Base-by-base conservation (phyloP, 2,888 invertebrate genomes). In the Phortica okadai region DNA sequence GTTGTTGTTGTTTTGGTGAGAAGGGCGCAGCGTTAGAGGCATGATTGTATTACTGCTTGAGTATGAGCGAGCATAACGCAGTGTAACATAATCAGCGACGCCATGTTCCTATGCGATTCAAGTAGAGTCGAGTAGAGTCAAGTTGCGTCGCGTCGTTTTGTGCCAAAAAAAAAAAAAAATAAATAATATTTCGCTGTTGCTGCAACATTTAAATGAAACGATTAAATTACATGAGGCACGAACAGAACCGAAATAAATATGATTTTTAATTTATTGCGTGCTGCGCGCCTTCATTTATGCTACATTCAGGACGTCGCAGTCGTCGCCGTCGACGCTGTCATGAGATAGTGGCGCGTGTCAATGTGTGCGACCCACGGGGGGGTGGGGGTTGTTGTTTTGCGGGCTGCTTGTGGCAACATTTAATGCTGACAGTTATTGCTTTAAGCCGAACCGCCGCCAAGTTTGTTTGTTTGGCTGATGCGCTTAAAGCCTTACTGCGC, bases 1-100 rank as follows among this genome's bases (percentile, higher is more conserved):
- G 21, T 21, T 21, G 21, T 21, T 21, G 21, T 21, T 21, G n/a
- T n/a, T 11, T 6, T 16, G 58, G 45, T 8, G 45, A 8, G 45
- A 58, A 58, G 14, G 14, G 58, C 1, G 1, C 33, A 33, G 33
- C 33, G 3, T 4, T 33, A 33, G 33, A 33, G 33, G 33, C 33
- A 33, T 33, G 33, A 2, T 33, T 33, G 33, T 33, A 33, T 33
- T 33, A 33, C 33, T 33, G 1, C 33, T 33, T 33, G 6, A 56
- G 14, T 56, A 66, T 66, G 42, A 42, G 41, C 41, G 42, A 11
- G n/a, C 10, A 66, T 66, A 66, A 41, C 64, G 64, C 33, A 66
- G 74, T 41, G 67, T 86, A 81, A 79, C 77, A 74, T 79, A 75
- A 73, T 77, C 50, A 67, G 67, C n/a, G 69, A 50, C 73, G 77